Evolutionary conservation across 2,888 invertebrate genomes (phyloP).

Genomic region (Brenthis hecate): DNA sequence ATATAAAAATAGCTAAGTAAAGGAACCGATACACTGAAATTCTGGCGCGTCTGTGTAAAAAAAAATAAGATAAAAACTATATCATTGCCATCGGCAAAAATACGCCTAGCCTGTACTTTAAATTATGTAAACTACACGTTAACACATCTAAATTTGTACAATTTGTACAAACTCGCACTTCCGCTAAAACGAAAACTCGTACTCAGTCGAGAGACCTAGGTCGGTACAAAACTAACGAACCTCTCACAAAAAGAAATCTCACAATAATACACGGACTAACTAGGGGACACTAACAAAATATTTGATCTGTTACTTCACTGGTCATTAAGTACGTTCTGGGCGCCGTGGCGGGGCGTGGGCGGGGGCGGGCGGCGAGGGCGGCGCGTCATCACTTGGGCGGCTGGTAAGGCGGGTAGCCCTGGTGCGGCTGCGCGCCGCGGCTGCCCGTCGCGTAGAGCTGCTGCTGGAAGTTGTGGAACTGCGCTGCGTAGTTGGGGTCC

Average conservation of each 20-base stretch:
- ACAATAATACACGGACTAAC: slow-evolving; percentile 57
- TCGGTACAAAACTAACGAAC: slow-evolving; percentile 47
- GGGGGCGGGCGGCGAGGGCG: slow-evolving; percentile 8
- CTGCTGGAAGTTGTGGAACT: slow-evolving; percentile 97
- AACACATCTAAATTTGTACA: slow-evolving; percentile 76
- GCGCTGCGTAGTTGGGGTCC: slow-evolving; percentile 96
- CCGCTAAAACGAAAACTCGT: slow-evolving; percentile 58
- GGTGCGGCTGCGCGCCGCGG: slow-evolving; percentile 71
- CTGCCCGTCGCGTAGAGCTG: slow-evolving; percentile 92
- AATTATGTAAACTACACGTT: slow-evolving; percentile 72
- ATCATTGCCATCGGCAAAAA: slow-evolving; percentile 73
- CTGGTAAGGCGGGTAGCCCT: slow-evolving; percentile 74
- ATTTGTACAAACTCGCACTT: slow-evolving; percentile 73
- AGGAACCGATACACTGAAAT: slow-evolving; percentile 79
- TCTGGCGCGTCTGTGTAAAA: slow-evolving; percentile 72
- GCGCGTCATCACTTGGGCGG: slow-evolving; percentile 72
- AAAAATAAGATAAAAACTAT: slow-evolving; percentile 62
- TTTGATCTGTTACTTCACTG: slow-evolving; percentile 52
- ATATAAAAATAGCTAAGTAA: slow-evolving; percentile 76
- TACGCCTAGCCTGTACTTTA: slow-evolving; percentile 73
- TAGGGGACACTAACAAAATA: slow-evolving; percentile 61
- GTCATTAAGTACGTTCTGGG: slow-evolving; percentile 52
- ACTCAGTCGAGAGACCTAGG: slow-evolving; percentile 67
- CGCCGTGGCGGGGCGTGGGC: slow-evolving; percentile 26
- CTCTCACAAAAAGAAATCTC: slow-evolving; percentile 46